phyloP scores from a whole-genome alignment of 2,888 invertebrate species.

The Chironomus tentans region DNA sequence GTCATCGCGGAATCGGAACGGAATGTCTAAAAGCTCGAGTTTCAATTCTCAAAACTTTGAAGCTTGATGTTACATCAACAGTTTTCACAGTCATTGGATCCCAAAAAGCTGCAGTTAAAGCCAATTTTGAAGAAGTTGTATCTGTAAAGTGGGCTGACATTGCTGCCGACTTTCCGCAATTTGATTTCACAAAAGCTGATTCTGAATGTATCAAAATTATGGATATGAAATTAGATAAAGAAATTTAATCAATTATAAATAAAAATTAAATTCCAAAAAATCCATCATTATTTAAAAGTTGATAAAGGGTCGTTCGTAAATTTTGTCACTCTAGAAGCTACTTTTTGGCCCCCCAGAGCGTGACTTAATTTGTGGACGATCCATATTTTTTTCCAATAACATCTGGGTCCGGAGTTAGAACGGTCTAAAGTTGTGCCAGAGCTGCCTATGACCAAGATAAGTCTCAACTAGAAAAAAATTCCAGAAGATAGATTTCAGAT shows the following conservation, averaged over 20 bases:
- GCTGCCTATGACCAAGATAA: too few species aligned
- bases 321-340: too few species aligned
- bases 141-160: not conserved
- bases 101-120: conserved; percentile 13
- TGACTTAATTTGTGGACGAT: too few species aligned
- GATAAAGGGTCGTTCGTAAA: too few species aligned
- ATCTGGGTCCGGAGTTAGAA: too few species aligned
- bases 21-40: not conserved
- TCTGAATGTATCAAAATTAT: not conserved
- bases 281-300: too few species aligned
- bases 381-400: too few species aligned
- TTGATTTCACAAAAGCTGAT: not conserved
- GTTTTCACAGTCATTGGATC: conserved; percentile 16
- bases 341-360: too few species aligned
- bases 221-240: not conserved
- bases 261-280: too few species aligned
- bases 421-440: too few species aligned
- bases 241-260: not conserved
- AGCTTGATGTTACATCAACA: conserved; percentile 8
- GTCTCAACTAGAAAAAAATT: too few species aligned
- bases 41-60: not conserved
- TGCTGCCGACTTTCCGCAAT: not conserved
- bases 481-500: too few species aligned
- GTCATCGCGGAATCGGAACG: conserved; percentile 9
- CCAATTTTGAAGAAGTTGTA: not conserved